Evolutionary conservation across 2,888 invertebrate genomes (phyloP), one percentile per base, ranked within the genome.

Genomic region (Schizaphis graminum): DNA sequence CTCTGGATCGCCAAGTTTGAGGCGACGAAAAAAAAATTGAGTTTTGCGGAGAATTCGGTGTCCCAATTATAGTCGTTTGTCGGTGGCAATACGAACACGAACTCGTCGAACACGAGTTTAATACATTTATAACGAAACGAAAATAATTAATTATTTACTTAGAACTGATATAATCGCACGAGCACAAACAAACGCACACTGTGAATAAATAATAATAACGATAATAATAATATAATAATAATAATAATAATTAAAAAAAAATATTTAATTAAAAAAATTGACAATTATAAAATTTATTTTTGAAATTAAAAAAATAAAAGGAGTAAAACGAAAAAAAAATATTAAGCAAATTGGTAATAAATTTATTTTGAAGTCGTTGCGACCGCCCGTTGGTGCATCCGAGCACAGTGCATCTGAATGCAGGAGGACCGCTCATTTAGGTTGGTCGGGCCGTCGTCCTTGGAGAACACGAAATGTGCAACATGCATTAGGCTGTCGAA

Each of bases 401-500:
- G 94, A 91, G 94, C 94, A 94, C 94, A 91, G 94, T 94, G 94
- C 94, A 94, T 94, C 94, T 94, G 94, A 94, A 91, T 94, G 94
- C 94, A 94, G 90, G 94, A 94, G 94, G 94, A 94, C 94, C 94
- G 94, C 92, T 94, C 94, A 94, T 94, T 94, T 94, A 94, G 94
- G 91, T 94, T 94, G 94, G 94, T 94, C 94, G 94, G 94, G 91
- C 94, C 94, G 94, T 91, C 94, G 94, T 94, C 94, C 94, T 94
- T 94, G 94, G 94, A 94, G 94, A 94, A 94, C 95, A 94, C 94
- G 94, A 95, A 95, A 95, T 95, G 94, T 94, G 94, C 95, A 95
- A 94, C 94, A 94, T 95, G 95, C 95, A 95, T 94, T 95, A 92
- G 94, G 94, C 94, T 91, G 94, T 94, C 95, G 94, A 95, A 95